Evolutionary conservation across 2,113 vertebrate species (phyloP), one percentile per base, ranked within the genome.

Genomic region (Acrocephalus kingi): DNA sequence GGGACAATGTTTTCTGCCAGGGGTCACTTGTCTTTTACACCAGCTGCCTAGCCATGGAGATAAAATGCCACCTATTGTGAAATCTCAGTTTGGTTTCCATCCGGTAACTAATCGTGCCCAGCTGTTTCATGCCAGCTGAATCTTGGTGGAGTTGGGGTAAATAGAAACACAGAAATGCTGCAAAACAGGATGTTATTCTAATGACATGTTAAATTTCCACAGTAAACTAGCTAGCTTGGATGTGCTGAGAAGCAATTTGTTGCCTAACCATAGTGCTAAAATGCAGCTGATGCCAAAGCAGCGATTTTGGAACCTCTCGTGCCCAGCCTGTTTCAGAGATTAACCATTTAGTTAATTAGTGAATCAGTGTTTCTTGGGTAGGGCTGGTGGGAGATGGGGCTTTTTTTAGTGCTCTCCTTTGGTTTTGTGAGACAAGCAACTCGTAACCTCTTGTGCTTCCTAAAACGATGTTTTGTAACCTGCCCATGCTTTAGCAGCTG

Each of bases 61-160:
- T 69, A 62, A 94, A 93, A 86, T 93, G 90, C 84, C 89, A 77
- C 89, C 91, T 94, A 51, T 94, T 90, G 91, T 94, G 81, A 95
- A 95, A 94, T 87, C 84, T 41, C 31, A 11, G 46, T 19, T 91
- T 80, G 67, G 27, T 90, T 95, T 86, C 48, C 14, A 73, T 76
- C 69, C 61, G 88, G 81, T 78, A 58, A 58, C 45, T 90, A 87
- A 78, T 86, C 59, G 2, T 76, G 69, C 58, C 94, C 96, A 95
- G 93, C 81, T 95, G 87, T 95, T 95, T 88, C 59, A 62, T 76
- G 73, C 69, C 73, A 76, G 23, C 25, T 86, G 85, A 92, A 61
- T 96, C 37, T 89, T 61, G 78, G 76, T 33, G 33, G 92, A 86
- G 80, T 75, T 90, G 82, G 73, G 62, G 61, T 88, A 96, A 80